Evolutionary conservation across 2,888 invertebrate genomes (phyloP), one percentile per base, ranked within the genome.

Genomic region (Nomada goodeniana): DNA sequence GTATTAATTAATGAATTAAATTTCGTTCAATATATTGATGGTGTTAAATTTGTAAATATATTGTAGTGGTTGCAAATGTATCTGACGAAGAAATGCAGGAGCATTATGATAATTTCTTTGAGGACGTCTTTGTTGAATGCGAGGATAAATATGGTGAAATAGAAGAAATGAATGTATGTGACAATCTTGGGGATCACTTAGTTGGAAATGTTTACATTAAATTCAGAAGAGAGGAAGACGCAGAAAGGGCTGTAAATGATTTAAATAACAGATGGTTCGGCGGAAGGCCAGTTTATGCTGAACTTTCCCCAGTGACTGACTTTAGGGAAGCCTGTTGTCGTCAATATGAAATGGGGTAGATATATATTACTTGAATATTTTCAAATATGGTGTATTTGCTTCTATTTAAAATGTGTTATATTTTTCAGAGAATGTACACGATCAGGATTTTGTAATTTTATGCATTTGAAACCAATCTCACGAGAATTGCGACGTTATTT

Each of bases 161-260:
- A 91, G 99, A 99, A 94, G 99, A 99, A 94, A 99, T 99, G 99
- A 99, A 99, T 95, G 99, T 99, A 2, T 99, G 99, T 94, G 99
- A 99, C 94, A 99, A 99, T 94, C 96, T 99, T 82, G 99, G 99
- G 3, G 99, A 99, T 94, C 99, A 99, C 93, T 95, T 99, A 87
- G 99, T 99, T 57, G 99, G 99, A 76, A 99, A 99, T 95, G 99
- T 99, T 73, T 99, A 99, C 94, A 98, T 99, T 84, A 99, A 99
- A 97, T 99, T 99, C 93, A 97, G 98, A 23, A 96, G 98, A 86
- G 99, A 99, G 94, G 99, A 99, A 93, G 99, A 99, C 94, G 99
- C 99, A 0, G 99, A 99, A 93, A 98, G 98, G 92, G 99, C 99
- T 9, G 99, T 99, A 0, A 98, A 97, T 90, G 99, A 99, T 94